A percentile compares a stretch with the other conserved stretches of the same genome.
These are phyloP conservation scores for Cricetomys ansorgei DNA, from an alignment of 2,113 vertebrate species.

Conservation along the genomic window DNA sequence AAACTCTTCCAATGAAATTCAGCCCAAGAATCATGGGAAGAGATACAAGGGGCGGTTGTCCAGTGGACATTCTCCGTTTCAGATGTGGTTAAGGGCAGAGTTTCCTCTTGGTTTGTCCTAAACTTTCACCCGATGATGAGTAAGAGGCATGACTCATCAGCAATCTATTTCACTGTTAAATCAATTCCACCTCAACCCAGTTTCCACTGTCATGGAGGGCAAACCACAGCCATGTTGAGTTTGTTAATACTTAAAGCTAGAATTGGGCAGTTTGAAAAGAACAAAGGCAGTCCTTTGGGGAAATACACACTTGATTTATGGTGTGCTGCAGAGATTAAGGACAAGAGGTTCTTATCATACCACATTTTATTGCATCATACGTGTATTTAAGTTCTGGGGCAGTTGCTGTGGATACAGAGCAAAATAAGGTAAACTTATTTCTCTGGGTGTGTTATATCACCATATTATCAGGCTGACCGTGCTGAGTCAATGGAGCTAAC, in stretches of 20 bases:
- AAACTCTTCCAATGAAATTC: background rate
- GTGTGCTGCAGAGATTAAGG: background rate
- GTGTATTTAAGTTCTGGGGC: background rate
- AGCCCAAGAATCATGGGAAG: slow-evolving; percentile 20
- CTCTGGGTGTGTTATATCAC: background rate
- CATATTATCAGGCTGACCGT: background rate
- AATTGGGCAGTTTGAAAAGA: background rate
- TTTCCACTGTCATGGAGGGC: slow-evolving; percentile 38
- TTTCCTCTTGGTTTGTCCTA: slow-evolving; percentile 51
- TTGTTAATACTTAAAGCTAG: slow-evolving; percentile 53
- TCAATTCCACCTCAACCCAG: slow-evolving; percentile 49
- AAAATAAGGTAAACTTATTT: background rate
- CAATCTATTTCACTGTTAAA: slow-evolving; percentile 68
- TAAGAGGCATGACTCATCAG: slow-evolving; percentile 71
- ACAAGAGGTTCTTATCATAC: slow-evolving; percentile 30
- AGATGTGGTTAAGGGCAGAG: slow-evolving; percentile 65
- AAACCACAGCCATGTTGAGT: slow-evolving; percentile 34
- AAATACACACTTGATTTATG: background rate
- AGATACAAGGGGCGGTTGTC: background rate
- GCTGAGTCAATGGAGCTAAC: background rate
- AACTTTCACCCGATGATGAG: slow-evolving; percentile 55
- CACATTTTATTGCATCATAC: slow-evolving; percentile 32
- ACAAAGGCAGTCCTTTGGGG: background rate
- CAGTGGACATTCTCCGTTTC: slow-evolving; percentile 42
- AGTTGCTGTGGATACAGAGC: slow-evolving; percentile 34